A percentile compares a stretch with the other conserved stretches of the same genome.
phyloP scores from a whole-genome alignment of 53 echinoderm and acorn worm species.

The Patiria pectinifera region DNA sequence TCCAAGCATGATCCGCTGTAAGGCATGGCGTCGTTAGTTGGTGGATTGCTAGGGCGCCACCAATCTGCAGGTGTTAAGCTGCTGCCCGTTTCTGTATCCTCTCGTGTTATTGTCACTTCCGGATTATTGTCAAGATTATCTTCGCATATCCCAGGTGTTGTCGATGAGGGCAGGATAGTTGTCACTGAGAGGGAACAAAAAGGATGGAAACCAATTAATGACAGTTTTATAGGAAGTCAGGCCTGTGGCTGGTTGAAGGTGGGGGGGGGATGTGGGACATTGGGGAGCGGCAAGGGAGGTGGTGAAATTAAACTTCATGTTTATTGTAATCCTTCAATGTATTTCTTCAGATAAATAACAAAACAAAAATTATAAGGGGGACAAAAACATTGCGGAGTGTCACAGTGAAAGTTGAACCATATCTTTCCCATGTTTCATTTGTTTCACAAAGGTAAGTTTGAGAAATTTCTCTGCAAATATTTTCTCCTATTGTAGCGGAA shows the following conservation, averaged over 20 bases:
- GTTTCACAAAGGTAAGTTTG: too few species aligned
- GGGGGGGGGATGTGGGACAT: too few species aligned
- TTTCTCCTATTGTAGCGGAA: too few species aligned
- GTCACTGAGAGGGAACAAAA: neutral
- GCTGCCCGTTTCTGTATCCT: neutral
- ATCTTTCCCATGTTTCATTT: too few species aligned
- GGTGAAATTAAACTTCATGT: too few species aligned
- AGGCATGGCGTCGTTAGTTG: neutral
- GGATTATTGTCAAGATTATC: neutral
- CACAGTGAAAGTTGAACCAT: too few species aligned
- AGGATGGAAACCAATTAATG: neutral
- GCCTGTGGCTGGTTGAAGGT: neutral
- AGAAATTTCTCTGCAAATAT: too few species aligned
- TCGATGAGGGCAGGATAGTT: neutral
- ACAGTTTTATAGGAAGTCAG: neutral
- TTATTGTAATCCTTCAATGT: too few species aligned
- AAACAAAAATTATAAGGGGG: too few species aligned
- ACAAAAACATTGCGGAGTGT: too few species aligned
- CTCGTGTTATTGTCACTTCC: neutral
- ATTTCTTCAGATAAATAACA: too few species aligned
- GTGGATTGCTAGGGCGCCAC: neutral
- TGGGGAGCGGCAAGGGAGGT: too few species aligned
- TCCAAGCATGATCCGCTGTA: conserved; percentile 25
- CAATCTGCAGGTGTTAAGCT: neutral
- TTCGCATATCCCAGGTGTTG: neutral